phyloP scores from a whole-genome alignment of 2,113 vertebrate species.

The Garra rufa region DNA sequence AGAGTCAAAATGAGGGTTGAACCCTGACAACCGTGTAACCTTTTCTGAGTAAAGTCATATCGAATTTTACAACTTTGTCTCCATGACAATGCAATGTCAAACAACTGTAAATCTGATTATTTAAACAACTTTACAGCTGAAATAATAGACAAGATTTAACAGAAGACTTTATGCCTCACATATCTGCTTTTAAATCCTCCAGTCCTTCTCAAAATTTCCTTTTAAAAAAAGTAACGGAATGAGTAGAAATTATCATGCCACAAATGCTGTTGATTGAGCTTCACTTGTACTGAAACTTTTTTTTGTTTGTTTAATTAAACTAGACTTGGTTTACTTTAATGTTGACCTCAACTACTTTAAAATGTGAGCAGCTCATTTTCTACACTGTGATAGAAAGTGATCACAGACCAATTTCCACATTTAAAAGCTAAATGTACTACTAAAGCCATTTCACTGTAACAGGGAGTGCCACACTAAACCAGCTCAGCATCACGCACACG shows the following conservation, averaged over 20 bases:
- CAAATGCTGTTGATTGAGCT: too few species aligned
- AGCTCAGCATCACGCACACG: background rate
- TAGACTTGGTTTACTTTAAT: background rate
- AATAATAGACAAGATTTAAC: too few species aligned
- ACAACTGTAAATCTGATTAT: too few species aligned
- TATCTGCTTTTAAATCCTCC: background rate
- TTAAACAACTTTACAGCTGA: too few species aligned
- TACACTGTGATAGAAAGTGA: background rate
- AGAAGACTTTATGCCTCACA: background rate
- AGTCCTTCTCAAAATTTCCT: too few species aligned
- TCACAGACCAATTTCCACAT: background rate
- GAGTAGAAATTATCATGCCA: too few species aligned
- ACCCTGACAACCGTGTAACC: background rate
- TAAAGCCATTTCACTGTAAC: slow-evolving; percentile 6
- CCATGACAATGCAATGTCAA: too few species aligned
- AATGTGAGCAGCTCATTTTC: background rate
- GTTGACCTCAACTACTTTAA: background rate
- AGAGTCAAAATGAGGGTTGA: too few species aligned
- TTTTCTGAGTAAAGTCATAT: too few species aligned
- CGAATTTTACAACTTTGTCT: too few species aligned
- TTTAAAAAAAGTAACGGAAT: too few species aligned
- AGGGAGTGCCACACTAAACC: background rate
- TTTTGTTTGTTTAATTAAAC: background rate
- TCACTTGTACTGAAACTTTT: background rate
- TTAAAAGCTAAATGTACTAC: background rate